A percentile compares a stretch with the other conserved stretches of the same genome.
phyloP scores from a whole-genome alignment of 2,888 invertebrate genomes.

The Eurytoma adleriae region DNA sequence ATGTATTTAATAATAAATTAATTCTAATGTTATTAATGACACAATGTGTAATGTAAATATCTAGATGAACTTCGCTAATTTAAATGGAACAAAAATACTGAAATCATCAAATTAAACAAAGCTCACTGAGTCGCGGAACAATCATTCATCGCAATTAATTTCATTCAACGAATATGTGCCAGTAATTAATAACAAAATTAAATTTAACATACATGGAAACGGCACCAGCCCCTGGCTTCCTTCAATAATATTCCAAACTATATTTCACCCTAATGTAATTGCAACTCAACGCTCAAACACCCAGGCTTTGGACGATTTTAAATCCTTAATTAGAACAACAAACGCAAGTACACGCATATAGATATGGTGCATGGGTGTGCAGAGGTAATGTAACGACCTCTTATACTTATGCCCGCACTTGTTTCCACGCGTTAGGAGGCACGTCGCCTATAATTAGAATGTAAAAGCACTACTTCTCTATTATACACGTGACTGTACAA shows the following conservation, averaged over 20 bases:
- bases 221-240: not conserved
- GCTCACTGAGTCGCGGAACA: not conserved
- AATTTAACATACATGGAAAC: not conserved
- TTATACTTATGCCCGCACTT: constrained; percentile 14
- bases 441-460: too few relatives aligned
- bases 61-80: too few relatives aligned
- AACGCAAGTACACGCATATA: not conserved
- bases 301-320: constrained; percentile 26
- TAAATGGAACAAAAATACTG: too few relatives aligned
- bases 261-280: constrained; percentile 27
- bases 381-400: constrained; percentile 21
- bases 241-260: constrained; percentile 26
- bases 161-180: constrained; percentile 2
- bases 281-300: constrained; percentile 12
- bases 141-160: not conserved
- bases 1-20: too few relatives aligned
- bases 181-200: constrained; percentile 41
- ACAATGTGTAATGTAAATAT: too few relatives aligned
- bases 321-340: constrained; percentile 31
- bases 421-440: not conserved
- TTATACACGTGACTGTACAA: too few relatives aligned
- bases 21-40: too few relatives aligned
- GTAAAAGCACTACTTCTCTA: too few relatives aligned
- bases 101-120: too few relatives aligned
- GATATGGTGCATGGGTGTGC: not conserved